Conservation (phyloP, 2,113 vertebrate genomes). For the Oreochromis tanganicae region DNA sequence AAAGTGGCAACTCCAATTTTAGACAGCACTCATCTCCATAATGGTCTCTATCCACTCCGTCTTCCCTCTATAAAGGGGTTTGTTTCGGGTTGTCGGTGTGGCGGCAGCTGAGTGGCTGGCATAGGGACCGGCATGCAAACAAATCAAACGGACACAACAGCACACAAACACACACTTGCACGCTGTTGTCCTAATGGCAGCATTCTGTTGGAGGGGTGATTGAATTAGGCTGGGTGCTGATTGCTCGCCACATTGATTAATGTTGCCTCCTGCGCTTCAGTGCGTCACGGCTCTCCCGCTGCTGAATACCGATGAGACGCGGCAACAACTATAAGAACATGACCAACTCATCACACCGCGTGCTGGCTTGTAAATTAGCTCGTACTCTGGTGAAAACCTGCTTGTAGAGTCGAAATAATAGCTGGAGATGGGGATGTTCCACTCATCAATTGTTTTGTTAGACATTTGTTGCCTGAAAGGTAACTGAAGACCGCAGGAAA, state of each 20-base stretch:
- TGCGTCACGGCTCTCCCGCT: neutral
- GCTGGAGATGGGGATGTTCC: neutral
- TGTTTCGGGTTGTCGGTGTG: neutral
- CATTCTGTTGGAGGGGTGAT: conserved; percentile 27
- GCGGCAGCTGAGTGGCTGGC: neutral
- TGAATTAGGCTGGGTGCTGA: conserved; percentile 53
- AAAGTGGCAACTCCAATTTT: neutral
- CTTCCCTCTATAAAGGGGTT: neutral
- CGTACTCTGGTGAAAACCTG: neutral
- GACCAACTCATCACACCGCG: neutral
- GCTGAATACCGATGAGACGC: conserved; percentile 40
- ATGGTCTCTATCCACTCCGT: neutral
- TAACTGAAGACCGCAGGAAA: neutral
- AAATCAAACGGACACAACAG: neutral
- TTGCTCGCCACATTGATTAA: conserved; percentile 54
- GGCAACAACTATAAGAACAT: neutral
- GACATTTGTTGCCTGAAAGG: neutral
- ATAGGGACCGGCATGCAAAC: neutral
- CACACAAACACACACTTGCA: neutral
- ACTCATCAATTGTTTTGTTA: neutral
- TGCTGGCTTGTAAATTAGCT: neutral
- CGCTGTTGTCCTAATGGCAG: conserved; percentile 30
- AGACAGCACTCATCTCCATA: neutral
- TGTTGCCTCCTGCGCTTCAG: conserved; percentile 22
- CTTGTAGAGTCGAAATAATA: neutral